Percentiles rank a stretch among this genome's conserved stretches.
Evolutionary conservation across 2,113 vertebrate species (phyloP).

Genomic region (Microtus oregoni): DNA sequence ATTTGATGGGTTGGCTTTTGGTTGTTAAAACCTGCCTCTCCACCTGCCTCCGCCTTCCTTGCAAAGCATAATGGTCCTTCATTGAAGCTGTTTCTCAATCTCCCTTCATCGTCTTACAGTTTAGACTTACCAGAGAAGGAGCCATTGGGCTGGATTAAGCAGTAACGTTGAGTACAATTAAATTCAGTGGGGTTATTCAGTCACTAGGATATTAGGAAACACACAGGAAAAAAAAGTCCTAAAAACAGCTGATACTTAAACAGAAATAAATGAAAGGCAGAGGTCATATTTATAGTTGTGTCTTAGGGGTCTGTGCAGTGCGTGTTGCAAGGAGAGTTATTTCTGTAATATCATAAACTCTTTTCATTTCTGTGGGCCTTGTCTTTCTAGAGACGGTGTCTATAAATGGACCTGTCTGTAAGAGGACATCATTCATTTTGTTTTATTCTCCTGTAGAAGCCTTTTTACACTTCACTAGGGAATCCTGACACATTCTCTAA

Average conservation of each 20-base stretch:
- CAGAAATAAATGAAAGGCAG: conserved; percentile 14
- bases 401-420: conserved; percentile 68
- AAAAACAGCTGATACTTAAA: conserved; percentile 49
- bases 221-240: conserved; percentile 4
- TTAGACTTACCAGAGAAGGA: conserved; percentile 71
- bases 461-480: conserved; percentile 62
- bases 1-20: conserved; percentile 86
- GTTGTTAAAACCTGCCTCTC: conserved; percentile 82
- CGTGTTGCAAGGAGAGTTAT: conserved; percentile 33
- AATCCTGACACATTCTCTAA: conserved; percentile 75
- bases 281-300: background rate
- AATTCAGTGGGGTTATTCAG: background rate
- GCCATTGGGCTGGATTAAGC: conserved; percentile 44
- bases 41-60: conserved; percentile 68
- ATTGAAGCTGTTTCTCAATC: conserved; percentile 61
- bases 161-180: background rate
- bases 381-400: conserved; percentile 63
- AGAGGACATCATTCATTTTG: conserved; percentile 70
- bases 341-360: conserved; percentile 34
- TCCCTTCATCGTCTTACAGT: conserved; percentile 50
- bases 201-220: background rate
- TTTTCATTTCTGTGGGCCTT: conserved; percentile 73
- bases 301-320: conserved; percentile 10
- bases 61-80: conserved; percentile 17
- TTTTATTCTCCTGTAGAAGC: background rate